phyloP scores from a whole-genome alignment of 2,113 vertebrate species.

The Pseudorasbora parva region DNA sequence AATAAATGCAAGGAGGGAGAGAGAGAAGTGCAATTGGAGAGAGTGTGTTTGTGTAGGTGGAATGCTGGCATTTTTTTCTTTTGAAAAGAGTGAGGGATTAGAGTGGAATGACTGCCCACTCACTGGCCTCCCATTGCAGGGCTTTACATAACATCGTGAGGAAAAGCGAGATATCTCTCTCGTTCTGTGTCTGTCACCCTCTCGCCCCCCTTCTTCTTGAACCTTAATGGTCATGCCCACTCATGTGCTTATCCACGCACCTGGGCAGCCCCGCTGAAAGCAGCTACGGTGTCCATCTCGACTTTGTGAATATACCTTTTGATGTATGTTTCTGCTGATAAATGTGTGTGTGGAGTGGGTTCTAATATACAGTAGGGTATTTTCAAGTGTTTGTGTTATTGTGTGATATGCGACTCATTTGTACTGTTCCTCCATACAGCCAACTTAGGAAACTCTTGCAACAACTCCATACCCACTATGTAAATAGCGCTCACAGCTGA shows the following conservation, averaged over 20 bases:
- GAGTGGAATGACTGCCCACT: constrained; percentile 59
- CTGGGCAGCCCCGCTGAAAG: constrained; percentile 42
- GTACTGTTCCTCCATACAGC: not conserved
- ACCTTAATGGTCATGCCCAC: constrained; percentile 45
- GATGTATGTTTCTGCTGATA: not conserved
- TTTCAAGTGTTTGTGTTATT: constrained; percentile 2
- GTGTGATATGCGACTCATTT: not conserved
- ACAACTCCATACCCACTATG: not conserved
- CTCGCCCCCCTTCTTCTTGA: not conserved
- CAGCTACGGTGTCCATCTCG: constrained; percentile 2
- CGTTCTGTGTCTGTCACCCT: constrained; percentile 23
- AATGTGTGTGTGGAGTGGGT: constrained; percentile 17
- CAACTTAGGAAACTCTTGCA: not conserved
- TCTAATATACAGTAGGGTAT: not conserved
- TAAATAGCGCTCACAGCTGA: not conserved
- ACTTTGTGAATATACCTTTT: constrained; percentile 12
- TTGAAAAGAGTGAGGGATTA: constrained; percentile 51
- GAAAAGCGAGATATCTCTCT: constrained; percentile 12
- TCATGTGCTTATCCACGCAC: constrained; percentile 52
- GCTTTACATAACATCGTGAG: constrained; percentile 51
- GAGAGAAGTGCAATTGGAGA: constrained; percentile 44
- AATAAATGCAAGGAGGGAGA: constrained; percentile 25
- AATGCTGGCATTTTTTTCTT: constrained; percentile 46
- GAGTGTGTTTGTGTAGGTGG: constrained; percentile 56
- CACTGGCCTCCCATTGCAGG: constrained; percentile 52